Evolutionary conservation across 1,140 invertebrate species (phyloP).

Genomic region (Copidosoma floridanum): DNA sequence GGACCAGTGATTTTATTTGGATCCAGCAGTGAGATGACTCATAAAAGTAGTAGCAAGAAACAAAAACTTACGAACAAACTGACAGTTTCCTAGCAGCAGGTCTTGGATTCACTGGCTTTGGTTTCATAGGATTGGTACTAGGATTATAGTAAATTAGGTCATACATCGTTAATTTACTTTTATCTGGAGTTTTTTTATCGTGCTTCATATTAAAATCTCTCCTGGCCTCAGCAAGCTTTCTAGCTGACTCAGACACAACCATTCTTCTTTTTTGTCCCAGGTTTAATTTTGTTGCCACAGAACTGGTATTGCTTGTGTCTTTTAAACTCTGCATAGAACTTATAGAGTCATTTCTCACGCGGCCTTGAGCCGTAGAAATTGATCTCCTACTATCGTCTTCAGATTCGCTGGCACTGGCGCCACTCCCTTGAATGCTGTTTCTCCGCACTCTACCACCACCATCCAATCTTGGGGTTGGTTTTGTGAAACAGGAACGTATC

Average conservation of each 20-base stretch:
- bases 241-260: conserved; percentile 53
- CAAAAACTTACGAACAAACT: conserved; percentile 54
- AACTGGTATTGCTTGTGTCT: conserved; percentile 28
- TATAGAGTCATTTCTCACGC: conserved; percentile 51
- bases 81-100: conserved; percentile 27
- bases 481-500: conserved; percentile 46
- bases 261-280: conserved; percentile 41
- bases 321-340: conserved; percentile 46
- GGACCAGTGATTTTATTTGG: too few relatives aligned
- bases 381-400: conserved; percentile 51
- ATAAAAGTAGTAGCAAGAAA: too few relatives aligned
- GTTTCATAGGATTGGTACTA: conserved; percentile 65
- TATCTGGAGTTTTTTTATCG: conserved; percentile 61
- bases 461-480: conserved; percentile 48
- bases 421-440: conserved; percentile 55
- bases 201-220: conserved; percentile 62
- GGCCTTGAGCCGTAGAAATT: conserved; percentile 25
- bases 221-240: conserved; percentile 58
- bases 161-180: conserved; percentile 77
- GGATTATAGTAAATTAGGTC: conserved; percentile 91
- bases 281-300: conserved; percentile 32
- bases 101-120: conserved; percentile 28
- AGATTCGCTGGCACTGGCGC: conserved; percentile 52
- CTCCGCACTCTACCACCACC: conserved; percentile 48
- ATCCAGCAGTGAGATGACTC: too few relatives aligned